Conservation (phyloP, 2,113 vertebrate species). For the Myiopsitta monachus region DNA sequence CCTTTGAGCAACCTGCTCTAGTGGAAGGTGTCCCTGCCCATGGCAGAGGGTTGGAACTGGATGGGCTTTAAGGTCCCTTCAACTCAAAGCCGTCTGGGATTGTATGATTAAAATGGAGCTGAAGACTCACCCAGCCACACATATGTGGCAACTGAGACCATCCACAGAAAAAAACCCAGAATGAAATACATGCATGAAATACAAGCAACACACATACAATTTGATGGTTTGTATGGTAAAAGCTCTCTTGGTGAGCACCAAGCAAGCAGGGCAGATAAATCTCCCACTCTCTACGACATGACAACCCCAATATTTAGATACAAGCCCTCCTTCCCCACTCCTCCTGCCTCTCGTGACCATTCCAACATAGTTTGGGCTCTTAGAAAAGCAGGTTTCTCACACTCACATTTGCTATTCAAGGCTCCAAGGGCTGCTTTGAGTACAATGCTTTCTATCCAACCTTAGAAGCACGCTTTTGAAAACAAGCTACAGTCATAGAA, state of each 20-base stretch:
- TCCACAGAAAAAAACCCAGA: accelerated
- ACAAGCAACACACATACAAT: not conserved
- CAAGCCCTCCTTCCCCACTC: not conserved
- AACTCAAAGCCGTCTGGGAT: not conserved
- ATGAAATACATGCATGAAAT: not conserved
- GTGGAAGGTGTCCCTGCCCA: not conserved
- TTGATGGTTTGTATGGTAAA: not conserved
- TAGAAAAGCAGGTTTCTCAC: not conserved
- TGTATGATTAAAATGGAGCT: not conserved
- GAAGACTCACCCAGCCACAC: not conserved
- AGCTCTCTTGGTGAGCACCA: not conserved
- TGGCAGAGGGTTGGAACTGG: not conserved
- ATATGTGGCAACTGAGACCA: not conserved
- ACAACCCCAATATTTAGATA: not conserved
- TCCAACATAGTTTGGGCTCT: not conserved
- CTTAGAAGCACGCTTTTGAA: not conserved
- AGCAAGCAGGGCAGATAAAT: not conserved
- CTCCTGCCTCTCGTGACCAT: not conserved
- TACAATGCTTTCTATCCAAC: not conserved
- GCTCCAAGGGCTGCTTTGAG: not conserved
- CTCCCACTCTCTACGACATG: not conserved
- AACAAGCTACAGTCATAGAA: not conserved
- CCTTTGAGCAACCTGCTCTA: not conserved
- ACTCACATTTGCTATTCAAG: accelerated
- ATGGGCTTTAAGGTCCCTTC: not conserved